Evolutionary conservation across 2,888 invertebrate species (phyloP), one percentile per base, ranked within the genome.

Genomic region (Lasioglossum zephyrum): DNA sequence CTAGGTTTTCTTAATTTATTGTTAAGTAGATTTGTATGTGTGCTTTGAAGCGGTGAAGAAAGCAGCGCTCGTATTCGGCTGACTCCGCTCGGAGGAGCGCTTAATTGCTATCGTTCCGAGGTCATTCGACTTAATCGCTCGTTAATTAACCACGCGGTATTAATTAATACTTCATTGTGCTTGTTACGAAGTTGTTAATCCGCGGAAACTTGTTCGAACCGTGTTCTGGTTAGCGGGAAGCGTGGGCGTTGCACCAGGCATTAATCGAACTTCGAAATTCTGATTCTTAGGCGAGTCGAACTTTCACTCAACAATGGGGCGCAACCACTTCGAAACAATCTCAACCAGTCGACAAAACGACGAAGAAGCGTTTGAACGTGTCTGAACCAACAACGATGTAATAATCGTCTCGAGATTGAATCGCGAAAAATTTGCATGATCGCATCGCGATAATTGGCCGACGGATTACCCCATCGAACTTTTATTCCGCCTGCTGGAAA

Each of bases 141-240:
- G 76, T 60, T 83, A 84, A 84, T 84, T 73, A 79, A 79, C 84
- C 47, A 69, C 76, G 74, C 57, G 76, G 70, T 73, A 84, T 79
- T 79, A 84, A 85, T 83, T 79, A 79, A 73, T 73, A 84, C 84
- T 85, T 73, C 49, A 73, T 85, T 79, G 73, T 74, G 39, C 79
- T 76, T 76, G 84, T 85, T 79, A 77, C 70, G 69, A 77, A 84
- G 79, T 84, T 84, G 79, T 79, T 82, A 82, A 73, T 53, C 76
- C 49, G 26, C 36, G 5, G 22, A 36, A 66, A 83, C 63, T 83
- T 83, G 70, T 76, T 26, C 76, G 70, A n/a, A 31, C 63, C 81
- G 41, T 44, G 75, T 72, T 82, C 66, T 22, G 18, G 18, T 9
- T 66, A 47, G 76, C 47, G 36, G 31, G 70, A 79, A 63, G 26